Percentiles rank a stretch among this genome's conserved stretches.
These are phyloP conservation scores for Pelodytes ibericus DNA, from an alignment of 2,797 vertebrate species.

Conservation along the genomic window DNA sequence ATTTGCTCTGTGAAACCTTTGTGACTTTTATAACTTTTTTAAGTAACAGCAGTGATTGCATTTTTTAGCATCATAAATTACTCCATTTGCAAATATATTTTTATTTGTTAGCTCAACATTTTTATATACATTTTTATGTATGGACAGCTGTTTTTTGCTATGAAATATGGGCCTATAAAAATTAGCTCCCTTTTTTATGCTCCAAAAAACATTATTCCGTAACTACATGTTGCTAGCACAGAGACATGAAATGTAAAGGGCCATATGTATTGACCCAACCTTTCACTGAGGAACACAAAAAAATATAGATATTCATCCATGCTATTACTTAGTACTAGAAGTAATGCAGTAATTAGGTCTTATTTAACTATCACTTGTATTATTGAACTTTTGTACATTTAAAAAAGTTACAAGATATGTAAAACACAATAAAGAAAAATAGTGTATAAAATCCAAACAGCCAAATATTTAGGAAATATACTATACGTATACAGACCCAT, in stretches of 20 bases:
- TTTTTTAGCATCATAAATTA: not conserved
- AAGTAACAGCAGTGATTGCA: not conserved
- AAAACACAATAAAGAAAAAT: too few relatives aligned
- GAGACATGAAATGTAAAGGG: too few relatives aligned
- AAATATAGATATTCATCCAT: too few relatives aligned
- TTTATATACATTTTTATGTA: slow-evolving; percentile 58
- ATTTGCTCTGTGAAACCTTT: slow-evolving; percentile 51
- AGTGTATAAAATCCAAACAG: too few relatives aligned
- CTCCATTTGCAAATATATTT: slow-evolving; percentile 19
- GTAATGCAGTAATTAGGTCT: not conserved
- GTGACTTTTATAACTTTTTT: slow-evolving; percentile 52
- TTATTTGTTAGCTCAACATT: slow-evolving; percentile 8
- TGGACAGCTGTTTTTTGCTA: slow-evolving; percentile 38
- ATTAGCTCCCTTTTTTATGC: slow-evolving; percentile 19
- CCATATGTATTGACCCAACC: too few relatives aligned
- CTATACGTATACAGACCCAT: too few relatives aligned
- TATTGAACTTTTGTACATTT: too few relatives aligned
- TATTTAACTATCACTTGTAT: not conserved
- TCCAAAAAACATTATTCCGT: not conserved
- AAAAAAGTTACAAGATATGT: too few relatives aligned
- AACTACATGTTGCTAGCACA: too few relatives aligned
- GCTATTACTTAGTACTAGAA: not conserved
- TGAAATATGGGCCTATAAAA: too few relatives aligned
- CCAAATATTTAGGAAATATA: too few relatives aligned
- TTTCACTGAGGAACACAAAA: too few relatives aligned